phyloP scores from a whole-genome alignment of 2,113 vertebrate species.

The Serilophus lunatus region DNA sequence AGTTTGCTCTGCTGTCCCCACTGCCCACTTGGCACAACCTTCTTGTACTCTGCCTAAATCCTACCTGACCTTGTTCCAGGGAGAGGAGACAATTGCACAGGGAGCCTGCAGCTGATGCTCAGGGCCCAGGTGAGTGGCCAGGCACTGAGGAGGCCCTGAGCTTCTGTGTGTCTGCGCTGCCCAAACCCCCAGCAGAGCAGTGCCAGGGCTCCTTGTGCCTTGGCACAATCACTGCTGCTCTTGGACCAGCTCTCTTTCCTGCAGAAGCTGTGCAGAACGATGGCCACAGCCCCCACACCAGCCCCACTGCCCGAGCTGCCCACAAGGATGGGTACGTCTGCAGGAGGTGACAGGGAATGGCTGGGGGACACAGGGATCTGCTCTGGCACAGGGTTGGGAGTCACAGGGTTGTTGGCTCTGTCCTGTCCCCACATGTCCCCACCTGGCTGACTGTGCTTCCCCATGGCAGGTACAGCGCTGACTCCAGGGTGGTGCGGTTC shows the following conservation, averaged over 20 bases:
- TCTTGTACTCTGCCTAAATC: background rate
- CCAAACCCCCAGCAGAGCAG: fast-evolving
- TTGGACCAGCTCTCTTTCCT: background rate
- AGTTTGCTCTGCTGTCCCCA: background rate
- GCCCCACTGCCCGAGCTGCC: background rate
- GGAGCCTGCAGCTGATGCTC: background rate
- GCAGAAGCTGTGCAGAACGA: background rate
- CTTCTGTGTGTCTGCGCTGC: background rate
- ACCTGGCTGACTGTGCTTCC: fast-evolving
- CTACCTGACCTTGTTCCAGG: background rate
- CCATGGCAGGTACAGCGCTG: conserved; percentile 79
- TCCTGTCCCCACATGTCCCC: background rate
- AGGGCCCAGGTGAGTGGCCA: background rate
- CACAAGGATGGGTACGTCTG: conserved; percentile 4
- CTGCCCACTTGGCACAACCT: background rate
- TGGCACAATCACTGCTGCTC: fast-evolving
- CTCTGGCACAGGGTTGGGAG: fast-evolving
- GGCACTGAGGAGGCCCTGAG: background rate
- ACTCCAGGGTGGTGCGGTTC: conserved; percentile 76
- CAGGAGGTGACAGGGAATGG: background rate
- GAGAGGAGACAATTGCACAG: background rate
- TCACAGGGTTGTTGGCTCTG: background rate
- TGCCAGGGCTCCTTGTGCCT: background rate
- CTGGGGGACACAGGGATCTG: background rate
- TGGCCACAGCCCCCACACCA: background rate